Evolutionary conservation across 2,888 invertebrate species (phyloP), one percentile per base, ranked within the genome.

Genomic region (Archips crataeganus): DNA sequence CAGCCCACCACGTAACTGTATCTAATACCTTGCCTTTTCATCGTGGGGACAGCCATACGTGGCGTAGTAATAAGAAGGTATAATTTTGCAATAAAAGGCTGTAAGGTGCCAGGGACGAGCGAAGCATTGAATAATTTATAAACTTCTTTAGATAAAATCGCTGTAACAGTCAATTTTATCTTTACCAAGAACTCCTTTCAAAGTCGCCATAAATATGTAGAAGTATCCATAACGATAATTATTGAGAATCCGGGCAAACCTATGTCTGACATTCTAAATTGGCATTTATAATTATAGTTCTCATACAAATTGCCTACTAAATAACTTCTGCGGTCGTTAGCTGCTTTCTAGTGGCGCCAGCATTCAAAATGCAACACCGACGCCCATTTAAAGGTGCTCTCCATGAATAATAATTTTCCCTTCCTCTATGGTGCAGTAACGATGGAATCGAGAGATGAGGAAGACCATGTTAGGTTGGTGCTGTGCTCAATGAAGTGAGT

Each of bases 71-170:
- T 69, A 72, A 78, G 81, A 67, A 70, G 76, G 76, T 81, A 77
- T 84, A 83, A 84, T 83, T 81, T 78, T 75, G 81, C 84, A 85
- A 80, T 81, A 84, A 84, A 54, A 81, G 78, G 65, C 34, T 54
- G 54, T 51, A 68, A 75, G 75, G 67, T 74, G 75, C 54, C 49
- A 15, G 80, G 79, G 80, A 78, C 79, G 78, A 79, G 72, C 68
- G 71, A 63, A 75, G 74, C 75, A 62, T 72, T 83, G 86, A 88
- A 90, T 89, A 82, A 90, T 89, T 84, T 85, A 89, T 87, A 80
- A 84, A 79, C 76, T 80, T 83, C 80, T 78, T 78, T 75, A 77
- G 80, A 85, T 84, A 78, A 76, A 78, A 75, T 67, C 65, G 72
- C 68, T 70, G 77, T 77, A 75, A 73, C 71, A 63, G 67, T 73